Evolutionary conservation across 2,888 invertebrate species (phyloP).

Genomic region (Megalurothrips usitatus): DNA sequence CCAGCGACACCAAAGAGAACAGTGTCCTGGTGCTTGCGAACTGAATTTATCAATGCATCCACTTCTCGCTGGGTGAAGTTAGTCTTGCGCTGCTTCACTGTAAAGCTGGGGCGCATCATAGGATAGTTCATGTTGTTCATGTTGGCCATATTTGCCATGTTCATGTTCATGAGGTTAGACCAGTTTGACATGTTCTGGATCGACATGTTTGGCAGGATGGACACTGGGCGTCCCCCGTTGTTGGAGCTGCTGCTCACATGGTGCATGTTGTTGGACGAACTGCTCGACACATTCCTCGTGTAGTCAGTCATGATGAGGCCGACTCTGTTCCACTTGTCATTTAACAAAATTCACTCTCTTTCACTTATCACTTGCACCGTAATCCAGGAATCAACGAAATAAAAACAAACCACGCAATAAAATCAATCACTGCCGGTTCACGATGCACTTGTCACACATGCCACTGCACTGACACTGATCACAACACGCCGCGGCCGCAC

Average conservation of each 20-base stretch:
- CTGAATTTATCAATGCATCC: constrained; percentile 40
- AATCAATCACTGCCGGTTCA: background rate
- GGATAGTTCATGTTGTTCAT: constrained; percentile 12
- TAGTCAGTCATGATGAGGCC: background rate
- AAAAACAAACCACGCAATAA: too few relatives aligned
- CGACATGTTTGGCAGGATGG: constrained; percentile 20
- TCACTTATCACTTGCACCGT: too few relatives aligned
- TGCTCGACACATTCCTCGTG: constrained; percentile 18
- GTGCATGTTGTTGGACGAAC: constrained; percentile 21
- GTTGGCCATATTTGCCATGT: background rate
- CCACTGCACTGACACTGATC: background rate
- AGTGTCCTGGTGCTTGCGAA: constrained; percentile 39
- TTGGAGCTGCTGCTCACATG: constrained; percentile 7
- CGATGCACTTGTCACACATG: background rate
- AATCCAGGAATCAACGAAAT: background rate
- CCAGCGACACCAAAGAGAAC: constrained; percentile 42
- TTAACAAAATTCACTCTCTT: background rate
- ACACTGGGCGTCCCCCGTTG: background rate
- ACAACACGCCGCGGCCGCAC: background rate
- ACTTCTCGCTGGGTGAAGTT: constrained; percentile 42
- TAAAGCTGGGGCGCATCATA: constrained; percentile 31
- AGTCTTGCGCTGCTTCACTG: constrained; percentile 40
- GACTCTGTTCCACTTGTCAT: background rate
- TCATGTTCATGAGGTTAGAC: constrained; percentile 5
- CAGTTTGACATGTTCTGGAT: constrained; percentile 21